Conservation (phyloP, 2,888 invertebrate genomes). For the Ellobium chinense region DNA sequence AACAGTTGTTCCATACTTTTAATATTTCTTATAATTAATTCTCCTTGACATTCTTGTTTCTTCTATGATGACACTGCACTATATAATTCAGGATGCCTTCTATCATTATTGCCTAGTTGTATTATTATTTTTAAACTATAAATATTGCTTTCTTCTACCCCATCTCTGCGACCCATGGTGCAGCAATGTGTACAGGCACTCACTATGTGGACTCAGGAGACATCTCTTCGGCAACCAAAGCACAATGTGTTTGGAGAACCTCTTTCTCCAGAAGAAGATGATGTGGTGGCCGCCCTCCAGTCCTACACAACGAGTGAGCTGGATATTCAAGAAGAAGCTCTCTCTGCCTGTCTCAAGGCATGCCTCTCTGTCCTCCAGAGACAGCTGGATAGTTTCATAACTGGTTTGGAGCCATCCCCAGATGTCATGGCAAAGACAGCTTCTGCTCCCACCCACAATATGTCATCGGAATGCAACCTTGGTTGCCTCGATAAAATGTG, state of each 20-base stretch:
- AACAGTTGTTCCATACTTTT: no score
- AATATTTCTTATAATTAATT: no score
- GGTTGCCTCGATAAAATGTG: no score
- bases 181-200: background rate
- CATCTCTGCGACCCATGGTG: background rate
- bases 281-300: background rate
- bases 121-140: background rate
- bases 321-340: background rate
- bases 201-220: background rate
- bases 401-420: background rate
- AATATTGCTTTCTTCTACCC: background rate
- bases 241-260: background rate
- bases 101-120: no score
- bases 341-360: background rate
- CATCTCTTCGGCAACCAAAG: background rate
- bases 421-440: background rate
- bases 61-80: background rate
- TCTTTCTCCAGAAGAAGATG: background rate
- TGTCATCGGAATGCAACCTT: background rate
- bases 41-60: background rate
- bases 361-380: background rate
- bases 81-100: no score
- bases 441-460: background rate
- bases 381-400: background rate
- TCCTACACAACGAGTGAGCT: background rate